Evolutionary conservation across 2,797 vertebrate genomes (phyloP), one percentile per base, ranked within the genome.

Genomic region (Okamejei kenojei): DNA sequence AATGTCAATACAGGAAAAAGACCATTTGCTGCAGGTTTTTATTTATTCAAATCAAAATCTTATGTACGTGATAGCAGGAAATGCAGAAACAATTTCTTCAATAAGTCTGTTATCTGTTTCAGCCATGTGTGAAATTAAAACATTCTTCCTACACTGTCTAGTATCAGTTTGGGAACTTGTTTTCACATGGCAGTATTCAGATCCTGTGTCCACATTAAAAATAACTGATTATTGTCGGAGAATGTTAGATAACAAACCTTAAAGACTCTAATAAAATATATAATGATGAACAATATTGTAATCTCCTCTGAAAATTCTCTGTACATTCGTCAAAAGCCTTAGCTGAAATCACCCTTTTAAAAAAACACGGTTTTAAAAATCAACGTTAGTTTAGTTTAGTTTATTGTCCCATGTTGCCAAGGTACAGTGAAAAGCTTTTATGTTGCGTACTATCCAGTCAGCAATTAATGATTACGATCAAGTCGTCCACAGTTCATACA

Each of bases 51-150:
- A 92, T 92, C 45, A 54, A 92, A 76, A 92, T 54, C 90, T 58
- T 92, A 76, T 58, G 68, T 74, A 76, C n/a, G 38, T 54, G 76
- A 35, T 23, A 76, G 71, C 23, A 74, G 71, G 90, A 45, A 76
- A 76, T 92, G 71, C 68, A 91, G 88, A 45, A 38, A 91, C 71
- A 91, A 26, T 45, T 91, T 73, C 88, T 91, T 91, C 65, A 73
- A 21, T 71, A 19, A 74, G 8, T 91, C 38, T 74, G n/a, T 38
- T 91, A 71, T 73, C 19, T 95, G 93, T 95, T 94, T 94, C 94
- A 95, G 76, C 81, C 93, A 95, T 94, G 91, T 94, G 77, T 95
- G 94, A 95, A 95, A 95, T 93, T 95, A 93, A 94, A 94, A 95
- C 93, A 84, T 94, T 94, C 81, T 95, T 93, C 82, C 93, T 94